These are phyloP conservation scores for Amyelois transitella DNA, from an alignment of 1,140 invertebrate genomes.

Conservation along the genomic window DNA sequence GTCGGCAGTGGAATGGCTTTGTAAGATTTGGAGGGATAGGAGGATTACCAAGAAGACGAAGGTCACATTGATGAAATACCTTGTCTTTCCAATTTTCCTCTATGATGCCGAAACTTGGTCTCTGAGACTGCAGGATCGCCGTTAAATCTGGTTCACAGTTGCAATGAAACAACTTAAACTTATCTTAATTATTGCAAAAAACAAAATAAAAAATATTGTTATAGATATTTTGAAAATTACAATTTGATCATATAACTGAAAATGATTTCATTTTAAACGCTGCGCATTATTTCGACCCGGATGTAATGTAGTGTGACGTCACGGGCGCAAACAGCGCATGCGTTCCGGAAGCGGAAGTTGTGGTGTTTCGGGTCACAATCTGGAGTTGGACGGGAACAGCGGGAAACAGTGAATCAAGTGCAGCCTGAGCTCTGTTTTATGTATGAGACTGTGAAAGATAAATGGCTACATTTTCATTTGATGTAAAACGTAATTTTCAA, in stretches of 20 bases:
- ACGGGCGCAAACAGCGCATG: conserved; percentile 39
- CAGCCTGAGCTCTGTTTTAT: conserved; percentile 58
- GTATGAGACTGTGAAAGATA: conserved; percentile 57
- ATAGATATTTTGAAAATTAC: not conserved
- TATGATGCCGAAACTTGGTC: too few species aligned
- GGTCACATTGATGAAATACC: too few species aligned
- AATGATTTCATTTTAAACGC: conserved; percentile 18
- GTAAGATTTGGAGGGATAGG: too few species aligned
- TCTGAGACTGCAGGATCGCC: too few species aligned
- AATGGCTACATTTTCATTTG: conserved; percentile 46
- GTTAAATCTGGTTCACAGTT: too few species aligned
- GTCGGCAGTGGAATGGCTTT: too few species aligned
- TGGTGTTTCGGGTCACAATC: conserved; percentile 63
- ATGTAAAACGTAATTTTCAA: not conserved
- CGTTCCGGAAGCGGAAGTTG: conserved; percentile 66
- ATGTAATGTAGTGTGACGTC: conserved; percentile 41
- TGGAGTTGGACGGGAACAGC: conserved; percentile 58
- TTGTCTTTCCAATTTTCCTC: too few species aligned
- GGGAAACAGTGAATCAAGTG: conserved; percentile 69
- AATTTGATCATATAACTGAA: not conserved
- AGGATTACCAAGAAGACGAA: too few species aligned
- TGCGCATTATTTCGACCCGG: conserved; percentile 15
- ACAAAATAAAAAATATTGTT: too few species aligned
- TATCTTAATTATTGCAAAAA: too few species aligned
- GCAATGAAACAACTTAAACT: too few species aligned